These are phyloP conservation scores for Amaurobius ferox DNA, from an alignment of 2,888 invertebrate genomes.

Conservation along the genomic window DNA sequence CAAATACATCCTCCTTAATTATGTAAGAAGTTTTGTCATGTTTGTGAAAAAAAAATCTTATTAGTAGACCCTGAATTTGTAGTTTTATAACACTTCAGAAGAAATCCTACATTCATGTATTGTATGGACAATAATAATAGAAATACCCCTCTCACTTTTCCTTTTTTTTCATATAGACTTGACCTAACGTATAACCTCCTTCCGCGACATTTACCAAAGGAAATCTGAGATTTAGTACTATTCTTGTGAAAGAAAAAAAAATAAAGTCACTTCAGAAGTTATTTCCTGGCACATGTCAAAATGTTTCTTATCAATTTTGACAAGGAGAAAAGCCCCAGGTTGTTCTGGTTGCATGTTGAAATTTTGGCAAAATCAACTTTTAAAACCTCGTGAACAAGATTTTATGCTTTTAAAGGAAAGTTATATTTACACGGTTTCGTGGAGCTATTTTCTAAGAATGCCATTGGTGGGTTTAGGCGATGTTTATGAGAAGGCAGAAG, in stretches of 20 bases:
- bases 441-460: no score
- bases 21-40: no score
- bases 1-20: no score
- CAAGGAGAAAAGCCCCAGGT: slow-evolving; percentile 19
- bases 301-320: slow-evolving; percentile 46
- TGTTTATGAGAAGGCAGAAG: no score
- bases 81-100: no score
- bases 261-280: slow-evolving; percentile 34
- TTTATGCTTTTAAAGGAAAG: no score
- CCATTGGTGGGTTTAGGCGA: no score
- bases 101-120: no score
- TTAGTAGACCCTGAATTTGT: no score
- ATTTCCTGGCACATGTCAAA: slow-evolving; percentile 60
- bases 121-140: slow-evolving; percentile 25
- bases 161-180: background rate
- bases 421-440: no score
- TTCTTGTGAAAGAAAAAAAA: slow-evolving; percentile 17
- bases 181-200: background rate
- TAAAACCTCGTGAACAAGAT: slow-evolving; percentile 23
- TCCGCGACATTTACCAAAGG: slow-evolving; percentile 12
- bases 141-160: background rate
- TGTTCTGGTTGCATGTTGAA: slow-evolving; percentile 32
- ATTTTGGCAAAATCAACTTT: slow-evolving; percentile 33
- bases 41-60: no score
- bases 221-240: slow-evolving; percentile 49